phyloP scores from a whole-genome alignment of 1,140 invertebrate species.

The Drosophila equinoxialis region DNA sequence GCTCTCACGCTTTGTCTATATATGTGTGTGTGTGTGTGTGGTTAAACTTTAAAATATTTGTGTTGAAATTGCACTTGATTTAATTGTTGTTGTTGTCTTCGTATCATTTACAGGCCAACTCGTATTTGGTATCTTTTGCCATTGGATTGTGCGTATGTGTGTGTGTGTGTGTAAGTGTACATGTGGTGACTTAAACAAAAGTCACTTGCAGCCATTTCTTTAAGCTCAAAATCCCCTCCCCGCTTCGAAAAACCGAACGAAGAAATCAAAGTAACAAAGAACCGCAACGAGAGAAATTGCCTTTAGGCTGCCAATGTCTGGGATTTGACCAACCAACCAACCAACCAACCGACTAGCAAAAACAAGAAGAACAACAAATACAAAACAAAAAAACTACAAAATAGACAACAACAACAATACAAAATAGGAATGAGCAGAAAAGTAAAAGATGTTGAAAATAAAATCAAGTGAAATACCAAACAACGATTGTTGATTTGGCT shows the following conservation, averaged over 20 bases:
- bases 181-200: constrained; percentile 71
- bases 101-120: constrained; percentile 68
- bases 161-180: constrained; percentile 39
- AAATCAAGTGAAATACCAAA: constrained; percentile 38
- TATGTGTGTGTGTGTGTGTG: constrained; percentile 33
- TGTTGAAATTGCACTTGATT: constrained; percentile 79
- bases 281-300: constrained; percentile 73
- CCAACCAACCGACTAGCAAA: constrained; percentile 3
- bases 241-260: constrained; percentile 49
- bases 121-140: constrained; percentile 14
- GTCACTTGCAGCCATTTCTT: constrained; percentile 60
- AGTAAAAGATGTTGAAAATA: constrained; percentile 29
- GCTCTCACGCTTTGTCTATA: constrained; percentile 8
- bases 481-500: constrained; percentile 72
- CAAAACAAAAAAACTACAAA: background rate
- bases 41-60: constrained; percentile 78
- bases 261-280: constrained; percentile 75
- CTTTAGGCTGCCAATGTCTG: constrained; percentile 43
- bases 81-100: constrained; percentile 67
- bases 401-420: background rate
- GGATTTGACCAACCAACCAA: constrained; percentile 7
- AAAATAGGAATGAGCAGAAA: background rate
- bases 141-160: background rate
- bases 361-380: background rate
- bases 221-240: constrained; percentile 41